Evolutionary conservation across 1,140 invertebrate genomes (phyloP).

Genomic region (Adelges cooleyi): DNA sequence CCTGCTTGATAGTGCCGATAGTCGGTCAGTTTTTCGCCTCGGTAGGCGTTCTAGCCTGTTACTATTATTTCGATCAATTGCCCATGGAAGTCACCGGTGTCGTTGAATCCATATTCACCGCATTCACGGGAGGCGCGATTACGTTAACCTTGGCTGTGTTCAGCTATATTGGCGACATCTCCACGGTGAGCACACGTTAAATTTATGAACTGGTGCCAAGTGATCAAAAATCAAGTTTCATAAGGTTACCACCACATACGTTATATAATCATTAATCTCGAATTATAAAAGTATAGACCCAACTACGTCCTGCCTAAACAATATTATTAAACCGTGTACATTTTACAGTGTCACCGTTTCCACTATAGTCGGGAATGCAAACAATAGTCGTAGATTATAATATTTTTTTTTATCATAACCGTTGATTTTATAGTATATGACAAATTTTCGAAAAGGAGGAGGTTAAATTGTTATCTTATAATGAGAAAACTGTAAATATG

Average conservation of each 20-base stretch:
- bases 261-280: too few relatives aligned
- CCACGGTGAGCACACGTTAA: background rate
- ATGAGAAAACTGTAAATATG: too few relatives aligned
- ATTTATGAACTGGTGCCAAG: background rate
- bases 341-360: background rate
- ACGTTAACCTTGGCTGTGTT: constrained; percentile 83
- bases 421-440: too few relatives aligned
- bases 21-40: constrained; percentile 65
- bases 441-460: too few relatives aligned
- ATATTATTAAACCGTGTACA: background rate
- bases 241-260: too few relatives aligned
- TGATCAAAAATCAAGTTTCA: too few relatives aligned
- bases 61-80: constrained; percentile 50
- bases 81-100: constrained; percentile 64
- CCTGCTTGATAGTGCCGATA: constrained; percentile 70
- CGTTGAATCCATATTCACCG: constrained; percentile 61
- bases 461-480: too few relatives aligned
- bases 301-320: background rate
- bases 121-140: constrained; percentile 69
- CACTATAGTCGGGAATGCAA: background rate
- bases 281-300: background rate
- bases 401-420: too few relatives aligned
- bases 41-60: constrained; percentile 61
- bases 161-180: constrained; percentile 73
- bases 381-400: too few relatives aligned